Conservation (phyloP, 2,113 vertebrate genomes). For the Saguinus midas region DNA sequence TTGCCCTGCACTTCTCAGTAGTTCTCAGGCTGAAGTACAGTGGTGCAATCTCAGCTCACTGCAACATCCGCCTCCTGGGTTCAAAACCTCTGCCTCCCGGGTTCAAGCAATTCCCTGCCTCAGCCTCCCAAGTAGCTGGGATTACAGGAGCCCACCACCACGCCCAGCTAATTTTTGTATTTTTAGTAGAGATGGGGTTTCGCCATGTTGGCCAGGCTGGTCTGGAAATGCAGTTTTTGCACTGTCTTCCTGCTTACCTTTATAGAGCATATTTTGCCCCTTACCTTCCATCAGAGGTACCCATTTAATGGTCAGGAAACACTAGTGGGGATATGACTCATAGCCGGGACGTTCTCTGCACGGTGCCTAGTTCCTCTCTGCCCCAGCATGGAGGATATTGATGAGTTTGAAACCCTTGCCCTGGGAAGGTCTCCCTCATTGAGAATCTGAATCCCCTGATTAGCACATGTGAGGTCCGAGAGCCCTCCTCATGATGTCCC, state of each 20-base stretch:
- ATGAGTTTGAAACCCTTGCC: accelerated
- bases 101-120: no score
- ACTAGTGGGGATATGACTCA: neutral
- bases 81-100: no score
- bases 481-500: accelerated
- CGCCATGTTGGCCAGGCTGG: no score
- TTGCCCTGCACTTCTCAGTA: no score
- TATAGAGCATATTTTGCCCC: neutral
- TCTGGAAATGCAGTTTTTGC: neutral
- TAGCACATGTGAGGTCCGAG: accelerated
- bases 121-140: no score
- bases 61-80: no score
- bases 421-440: neutral
- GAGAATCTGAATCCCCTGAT: accelerated
- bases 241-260: neutral
- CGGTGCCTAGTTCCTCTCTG: accelerated
- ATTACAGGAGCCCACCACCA: no score
- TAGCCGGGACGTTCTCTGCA: accelerated
- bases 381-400: neutral
- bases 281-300: neutral
- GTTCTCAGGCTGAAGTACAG: no score
- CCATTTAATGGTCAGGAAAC: neutral
- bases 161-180: no score
- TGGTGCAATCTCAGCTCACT: no score
- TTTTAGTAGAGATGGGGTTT: no score